Base-by-base conservation (phyloP, 2,113 vertebrate genomes). In the Ailurus styani region DNA sequence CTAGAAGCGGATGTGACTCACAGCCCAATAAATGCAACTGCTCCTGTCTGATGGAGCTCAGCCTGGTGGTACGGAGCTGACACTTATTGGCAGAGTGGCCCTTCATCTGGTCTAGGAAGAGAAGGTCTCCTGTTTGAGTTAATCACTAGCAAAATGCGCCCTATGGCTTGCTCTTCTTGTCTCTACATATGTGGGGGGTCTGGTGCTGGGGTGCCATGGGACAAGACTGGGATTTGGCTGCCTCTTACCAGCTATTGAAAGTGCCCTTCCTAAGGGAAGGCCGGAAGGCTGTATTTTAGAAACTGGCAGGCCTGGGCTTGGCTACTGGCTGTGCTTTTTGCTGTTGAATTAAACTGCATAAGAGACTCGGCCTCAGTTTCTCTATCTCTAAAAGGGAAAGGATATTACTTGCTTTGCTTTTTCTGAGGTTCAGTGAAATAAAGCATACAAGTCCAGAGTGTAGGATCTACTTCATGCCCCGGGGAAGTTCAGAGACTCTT, bases 1-100 rank as follows among this genome's bases (percentile, higher is more conserved):
- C 87, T 34, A 66, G 85, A 83, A 81, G 90, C 85, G 88, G 57
- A 70, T 60, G 60, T 62, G 72, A 66, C 81, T 86, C 50, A 57
- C 21, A 34, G 87, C 77, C 50, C 72, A 21, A 0, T 88, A 42
- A 91, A 60, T 25, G 57, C 68, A 50, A 31, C n/a, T 47, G 3
- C 47, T 66, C 29, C 77, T 93, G 72, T 93, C 85, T 34, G 70
- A 79, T 57, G 91, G 93, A 84, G 70, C 34, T 37, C 13, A 17
- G 90, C 42, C 77, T 57, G 81, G 64, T n/a, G 20, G 45, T n/a
- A 8, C 23, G 27, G 68, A 84, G 87, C 62, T 40, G 87, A 34
- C 52, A 2, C 50, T 34, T 87, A 70, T 31, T 95, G 47, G 93
- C 97, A 90, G 84, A 77, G 95, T 3, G 0, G 45, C 84, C 23